A percentile compares a stretch with the other conserved stretches of the same genome.
These are phyloP conservation scores for Cephus pulcher DNA, from an alignment of 2,888 invertebrate genomes.

Conservation along the genomic window DNA sequence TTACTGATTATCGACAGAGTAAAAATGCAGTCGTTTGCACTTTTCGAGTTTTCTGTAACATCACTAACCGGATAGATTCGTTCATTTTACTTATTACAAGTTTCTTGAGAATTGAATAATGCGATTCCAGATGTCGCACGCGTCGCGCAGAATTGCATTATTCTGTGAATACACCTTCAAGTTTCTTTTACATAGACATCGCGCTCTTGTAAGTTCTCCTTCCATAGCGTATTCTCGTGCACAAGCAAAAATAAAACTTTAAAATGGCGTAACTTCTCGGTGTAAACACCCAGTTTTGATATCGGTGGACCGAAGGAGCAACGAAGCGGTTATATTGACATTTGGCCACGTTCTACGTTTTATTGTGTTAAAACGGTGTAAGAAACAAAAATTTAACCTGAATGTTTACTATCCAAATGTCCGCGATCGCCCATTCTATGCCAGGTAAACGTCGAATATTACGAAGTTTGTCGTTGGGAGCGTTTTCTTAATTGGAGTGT, in stretches of 20 bases:
- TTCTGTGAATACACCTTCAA: not conserved
- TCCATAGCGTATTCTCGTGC: slow-evolving; percentile 9
- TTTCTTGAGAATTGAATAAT: not conserved
- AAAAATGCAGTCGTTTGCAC: not conserved
- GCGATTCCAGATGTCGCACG: not conserved
- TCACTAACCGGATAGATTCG: not conserved
- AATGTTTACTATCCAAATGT: slow-evolving; percentile 65
- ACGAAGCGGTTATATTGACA: slow-evolving; percentile 23
- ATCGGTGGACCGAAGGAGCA: slow-evolving; percentile 19
- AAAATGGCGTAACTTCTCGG: slow-evolving; percentile 62
- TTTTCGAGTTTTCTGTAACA: not conserved
- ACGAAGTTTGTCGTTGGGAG: slow-evolving; percentile 32
- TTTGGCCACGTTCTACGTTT: slow-evolving; percentile 17
- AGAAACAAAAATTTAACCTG: slow-evolving; percentile 50
- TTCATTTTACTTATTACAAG: not conserved
- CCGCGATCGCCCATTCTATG: slow-evolving; percentile 65
- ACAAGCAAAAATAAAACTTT: slow-evolving; percentile 53
- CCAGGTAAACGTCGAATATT: slow-evolving; percentile 55
- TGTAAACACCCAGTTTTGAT: slow-evolving; percentile 58
- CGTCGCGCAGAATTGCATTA: not conserved
- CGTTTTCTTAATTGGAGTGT: slow-evolving; percentile 18
- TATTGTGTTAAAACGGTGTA: slow-evolving; percentile 43
- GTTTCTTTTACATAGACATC: not conserved
- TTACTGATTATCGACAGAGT: not conserved
- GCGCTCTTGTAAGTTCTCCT: not conserved